Evolutionary conservation across 1,140 invertebrate species (phyloP), one percentile per base, ranked within the genome.

Genomic region (Lordiphosa collinella): DNA sequence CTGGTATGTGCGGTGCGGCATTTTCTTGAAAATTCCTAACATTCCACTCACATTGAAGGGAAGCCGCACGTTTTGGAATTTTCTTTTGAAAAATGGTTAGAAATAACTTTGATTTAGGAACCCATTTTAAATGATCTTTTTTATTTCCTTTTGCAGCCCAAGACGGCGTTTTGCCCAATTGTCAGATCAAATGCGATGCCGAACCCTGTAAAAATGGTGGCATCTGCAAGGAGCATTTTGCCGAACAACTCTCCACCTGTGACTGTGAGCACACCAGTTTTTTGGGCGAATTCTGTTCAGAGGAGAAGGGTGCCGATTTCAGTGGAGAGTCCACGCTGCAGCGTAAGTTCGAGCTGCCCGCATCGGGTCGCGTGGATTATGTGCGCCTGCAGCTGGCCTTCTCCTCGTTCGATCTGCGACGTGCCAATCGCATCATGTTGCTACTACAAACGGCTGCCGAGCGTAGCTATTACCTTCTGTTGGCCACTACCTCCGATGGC

Each of bases 201-300:
- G 91, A 94, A 46, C 96, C 96, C 0, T 98, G 97, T 80, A 94
- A 96, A 73, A 96, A 98, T 89, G 92, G 93, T 5, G 96, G 96
- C 1, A 91, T 94, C 12, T 98, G 97, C 78, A 93, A 94, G 6
- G 96, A 98, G 88, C 94, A 96, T 86, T 98, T 97, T 87, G 92
- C 93, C n/a, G 93, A 94, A 46, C 94, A 94, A 48, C 92, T 94
- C 62, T 95, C 94, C 55, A 93, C 93, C 4, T 98, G 97, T 87
- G 93, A 97, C 65, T 98, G 97, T 78, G 93, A 96, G 55, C 91
- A 94, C 12, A 98, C 95, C 4, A 97, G 95, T 48, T 97, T 96
- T 86, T 94, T 95, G 71, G 96, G 96, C 35, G 94, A 96, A 72
- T 92, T 92, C 60, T 93, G 91, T 71, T 91, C 92, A 86, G 90